Base-by-base conservation (phyloP, 2,797 vertebrate species). In the Basileuterus tristriatus region DNA sequence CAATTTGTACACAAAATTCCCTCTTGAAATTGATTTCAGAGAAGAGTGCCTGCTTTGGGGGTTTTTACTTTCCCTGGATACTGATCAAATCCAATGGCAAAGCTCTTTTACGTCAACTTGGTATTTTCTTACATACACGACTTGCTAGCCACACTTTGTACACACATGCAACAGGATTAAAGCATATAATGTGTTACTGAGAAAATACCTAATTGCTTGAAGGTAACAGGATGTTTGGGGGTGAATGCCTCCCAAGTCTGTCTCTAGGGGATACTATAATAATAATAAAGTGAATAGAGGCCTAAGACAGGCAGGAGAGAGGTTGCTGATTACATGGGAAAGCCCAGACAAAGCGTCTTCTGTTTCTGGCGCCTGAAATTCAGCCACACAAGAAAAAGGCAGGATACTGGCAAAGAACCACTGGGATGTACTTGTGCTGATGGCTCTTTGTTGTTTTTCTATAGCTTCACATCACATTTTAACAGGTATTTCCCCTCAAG, bases 281-380 rank as follows among this genome's bases (percentile, higher is more conserved):
- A 86, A 78, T 83, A 83, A 91, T 87, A 84, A 90, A 93, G 67
- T 90, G 89, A 95, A 89, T 29, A 69, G 87, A 79, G 59, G 89
- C 43, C 89, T 76, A 81, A 95, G 90, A 87, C 64, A 83, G 75
- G 76, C 94, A 88, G 91, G 76, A 93, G 87, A 95, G 93, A 88
- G 76, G 76, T 91, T 96, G 87, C 62, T 86, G 95, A 88, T 96
- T 94, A 92, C 79, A 96, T 70, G 89, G 92, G 84, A 91, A 93
- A 96, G 59, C 41, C 69, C 69, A 96, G 89, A 97, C 96, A 97
- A 97, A 97, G 94, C 83, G 0, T 91, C 92, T 89, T 96, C 94
- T 97, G 94, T 97, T 93, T 94, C 89, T 88, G 69, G 85, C 59
- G 91, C 79, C 92, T 94, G 93, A 97, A 96, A 95, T 92, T 91